Conservation (phyloP, 2,113 vertebrate species). For the Sapajus apella region DNA sequence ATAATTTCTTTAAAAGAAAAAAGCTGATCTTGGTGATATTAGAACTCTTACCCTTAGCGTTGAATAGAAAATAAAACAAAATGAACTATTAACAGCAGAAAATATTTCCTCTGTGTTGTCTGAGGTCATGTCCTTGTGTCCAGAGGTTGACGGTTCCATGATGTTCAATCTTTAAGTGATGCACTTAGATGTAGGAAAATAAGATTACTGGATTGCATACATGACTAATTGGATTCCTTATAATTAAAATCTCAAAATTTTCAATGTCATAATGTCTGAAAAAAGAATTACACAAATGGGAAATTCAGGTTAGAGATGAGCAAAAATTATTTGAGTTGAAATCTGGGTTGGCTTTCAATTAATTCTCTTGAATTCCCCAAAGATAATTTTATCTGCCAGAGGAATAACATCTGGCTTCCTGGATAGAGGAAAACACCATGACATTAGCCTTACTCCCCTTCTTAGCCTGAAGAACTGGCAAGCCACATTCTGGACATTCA, state of each 20-base stretch:
- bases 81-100: background rate
- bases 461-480: background rate
- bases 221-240: background rate
- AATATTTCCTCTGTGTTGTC: background rate
- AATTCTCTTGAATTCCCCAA: background rate
- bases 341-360: background rate
- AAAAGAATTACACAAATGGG: background rate
- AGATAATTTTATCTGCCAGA: background rate
- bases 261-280: background rate
- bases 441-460: background rate
- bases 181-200: background rate
- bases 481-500: too few relatives aligned
- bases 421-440: background rate
- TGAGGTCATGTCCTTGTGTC: background rate
- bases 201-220: background rate
- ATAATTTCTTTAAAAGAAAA: conserved; percentile 30
- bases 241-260: background rate
- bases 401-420: background rate
- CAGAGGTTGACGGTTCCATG: background rate
- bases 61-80: background rate
- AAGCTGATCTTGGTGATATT: conserved; percentile 1
- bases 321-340: background rate
- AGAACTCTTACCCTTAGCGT: background rate
- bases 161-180: background rate
- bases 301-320: background rate